Conservation (phyloP, 2,888 invertebrate genomes). For the Aplocera efformata region DNA sequence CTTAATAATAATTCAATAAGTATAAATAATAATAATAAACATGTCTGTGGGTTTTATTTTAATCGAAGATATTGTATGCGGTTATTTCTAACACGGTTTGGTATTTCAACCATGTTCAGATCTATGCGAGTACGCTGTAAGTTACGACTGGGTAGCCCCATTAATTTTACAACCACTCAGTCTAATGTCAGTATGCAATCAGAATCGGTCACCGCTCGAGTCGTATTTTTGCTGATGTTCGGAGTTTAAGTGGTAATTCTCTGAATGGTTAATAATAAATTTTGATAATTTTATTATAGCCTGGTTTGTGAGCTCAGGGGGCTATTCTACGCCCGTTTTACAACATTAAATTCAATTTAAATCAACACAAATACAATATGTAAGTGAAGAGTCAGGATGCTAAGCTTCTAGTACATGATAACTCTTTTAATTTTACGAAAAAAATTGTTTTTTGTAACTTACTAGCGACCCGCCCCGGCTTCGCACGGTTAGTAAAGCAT, state of each 20-base stretch:
- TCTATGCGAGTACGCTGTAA: constrained; percentile 29
- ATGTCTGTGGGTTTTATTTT: not conserved
- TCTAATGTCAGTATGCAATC: constrained; percentile 47
- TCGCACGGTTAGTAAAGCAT: too few relatives aligned
- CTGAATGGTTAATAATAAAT: too few relatives aligned
- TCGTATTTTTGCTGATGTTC: constrained; percentile 46
- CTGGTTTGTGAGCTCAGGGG: too few relatives aligned
- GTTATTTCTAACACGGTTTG: constrained; percentile 2
- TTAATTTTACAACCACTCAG: constrained; percentile 47
- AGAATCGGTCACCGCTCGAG: constrained; percentile 34
- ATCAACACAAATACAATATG: too few relatives aligned
- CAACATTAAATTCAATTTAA: too few relatives aligned
- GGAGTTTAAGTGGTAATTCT: constrained; percentile 8
- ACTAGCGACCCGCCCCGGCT: too few relatives aligned
- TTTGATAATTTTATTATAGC: constrained; percentile 5
- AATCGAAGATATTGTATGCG: not conserved
- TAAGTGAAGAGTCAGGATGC: too few relatives aligned
- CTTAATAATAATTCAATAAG: too few relatives aligned
- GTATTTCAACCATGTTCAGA: constrained; percentile 19
- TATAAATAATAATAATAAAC: not conserved
- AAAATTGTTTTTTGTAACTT: too few relatives aligned
- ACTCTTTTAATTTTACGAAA: too few relatives aligned
- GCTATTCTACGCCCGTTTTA: too few relatives aligned
- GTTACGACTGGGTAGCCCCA: constrained; percentile 41
- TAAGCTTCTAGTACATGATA: too few relatives aligned